Base-by-base conservation (phyloP, 2,888 invertebrate genomes). In the Thereva unica region DNA sequence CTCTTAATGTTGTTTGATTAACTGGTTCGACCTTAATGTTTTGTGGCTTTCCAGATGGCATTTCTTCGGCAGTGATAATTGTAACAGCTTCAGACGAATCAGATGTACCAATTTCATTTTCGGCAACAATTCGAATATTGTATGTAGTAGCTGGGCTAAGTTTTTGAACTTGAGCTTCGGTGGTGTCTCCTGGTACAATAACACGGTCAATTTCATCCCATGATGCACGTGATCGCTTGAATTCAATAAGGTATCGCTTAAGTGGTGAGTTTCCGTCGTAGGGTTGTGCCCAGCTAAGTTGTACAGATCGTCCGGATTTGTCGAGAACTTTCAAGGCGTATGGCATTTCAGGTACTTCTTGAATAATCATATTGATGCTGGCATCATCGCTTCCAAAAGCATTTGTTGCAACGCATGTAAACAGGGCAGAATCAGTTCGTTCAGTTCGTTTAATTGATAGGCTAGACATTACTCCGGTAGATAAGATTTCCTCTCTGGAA, bases 61-160 rank as follows among this genome's bases (percentile, higher is more conserved):
- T 89, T 85, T 96, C 95, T 82, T 97, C 97, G 44, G 95, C 94
- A 38, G 97, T 97, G 70, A 95, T 95, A 71, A 97, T 96, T 2
- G 92, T 92, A 2, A 96, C 94, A 2, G 92, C 91, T 76, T 95
- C 94, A 0, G 96, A 96, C 2, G 94, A 92, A 72, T 92, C 91
- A 40, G 96, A 95, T n/a, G 89, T 87, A 64, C 97, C 96, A 70
- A 96, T 89, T 80, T 93, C 93, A 76, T 97, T 97, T 82, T 95
- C 93, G 67, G 95, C 95, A 2, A 95, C 91, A 75, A 97, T 93
- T 71, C 95, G 85, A 73, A 96, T 88, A 77, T 96, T 94, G 78
- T 97, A 97, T 0, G 93, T 93, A 2, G 95, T 95, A 41, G 95
- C 93, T 37, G 95, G 95, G 73, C 91, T 86, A 6, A 95, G 84